phyloP scores from a whole-genome alignment of 2,797 vertebrate species.

The Eleutherodactylus coqui region DNA sequence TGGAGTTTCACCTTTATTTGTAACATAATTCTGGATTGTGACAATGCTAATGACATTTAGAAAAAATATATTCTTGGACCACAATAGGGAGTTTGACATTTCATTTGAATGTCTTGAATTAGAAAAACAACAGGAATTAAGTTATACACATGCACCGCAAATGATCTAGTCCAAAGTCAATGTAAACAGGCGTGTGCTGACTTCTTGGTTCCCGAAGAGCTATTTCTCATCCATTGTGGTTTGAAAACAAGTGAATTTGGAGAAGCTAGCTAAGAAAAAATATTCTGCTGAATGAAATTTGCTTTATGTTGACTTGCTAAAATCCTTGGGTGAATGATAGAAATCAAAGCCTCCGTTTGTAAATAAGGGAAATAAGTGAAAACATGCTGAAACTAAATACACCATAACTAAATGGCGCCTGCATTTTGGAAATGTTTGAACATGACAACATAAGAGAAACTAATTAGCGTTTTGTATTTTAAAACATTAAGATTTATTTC shows the following conservation, averaged over 20 bases:
- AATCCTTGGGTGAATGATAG: background rate
- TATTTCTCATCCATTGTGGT: conserved; percentile 29
- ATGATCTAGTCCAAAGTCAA: conserved; percentile 27
- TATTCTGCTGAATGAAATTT: conserved; percentile 8
- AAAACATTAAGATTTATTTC: background rate
- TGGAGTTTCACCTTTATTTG: background rate
- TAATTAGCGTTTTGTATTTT: background rate
- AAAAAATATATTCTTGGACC: background rate
- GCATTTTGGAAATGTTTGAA: background rate
- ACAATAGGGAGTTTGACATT: conserved; percentile 23
- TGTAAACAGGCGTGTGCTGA: conserved; percentile 41
- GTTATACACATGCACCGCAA: conserved; percentile 38
- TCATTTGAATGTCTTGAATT: background rate
- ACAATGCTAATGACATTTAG: background rate
- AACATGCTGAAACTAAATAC: conserved; percentile 2
- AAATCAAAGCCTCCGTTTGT: conserved; percentile 9
- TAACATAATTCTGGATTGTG: background rate
- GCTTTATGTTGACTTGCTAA: background rate
- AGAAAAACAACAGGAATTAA: conserved; percentile 10
- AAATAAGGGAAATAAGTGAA: conserved; percentile 14
- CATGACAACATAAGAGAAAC: background rate
- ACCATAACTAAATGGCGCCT: background rate
- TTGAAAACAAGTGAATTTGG: conserved; percentile 16
- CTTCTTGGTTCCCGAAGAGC: conserved; percentile 5
- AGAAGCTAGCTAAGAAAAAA: background rate